phyloP scores from a whole-genome alignment of 1,140 invertebrate species.

The Drosophila kepulauana region DNA sequence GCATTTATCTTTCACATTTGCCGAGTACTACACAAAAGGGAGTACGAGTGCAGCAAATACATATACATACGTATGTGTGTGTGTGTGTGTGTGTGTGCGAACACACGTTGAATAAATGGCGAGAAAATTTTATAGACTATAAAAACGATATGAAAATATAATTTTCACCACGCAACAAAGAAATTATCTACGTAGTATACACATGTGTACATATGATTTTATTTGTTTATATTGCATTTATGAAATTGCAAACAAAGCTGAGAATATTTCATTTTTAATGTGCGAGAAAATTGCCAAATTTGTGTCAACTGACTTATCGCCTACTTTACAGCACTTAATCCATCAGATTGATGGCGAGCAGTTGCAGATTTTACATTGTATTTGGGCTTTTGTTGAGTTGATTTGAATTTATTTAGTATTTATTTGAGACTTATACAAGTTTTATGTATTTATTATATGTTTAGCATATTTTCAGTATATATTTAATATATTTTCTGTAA shows the following conservation, averaged over 20 bases:
- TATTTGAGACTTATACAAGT: too few species aligned
- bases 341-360: constrained; percentile 29
- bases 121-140: constrained; percentile 74
- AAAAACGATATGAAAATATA: constrained; percentile 66
- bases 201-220: constrained; percentile 35
- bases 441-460: too few species aligned
- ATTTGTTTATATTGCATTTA: constrained; percentile 37
- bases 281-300: constrained; percentile 51
- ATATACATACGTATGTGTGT: constrained; percentile 23
- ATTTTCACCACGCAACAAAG: constrained; percentile 67
- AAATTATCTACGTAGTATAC: constrained; percentile 48
- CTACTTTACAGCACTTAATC: constrained; percentile 10
- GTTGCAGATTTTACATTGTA: constrained; percentile 12
- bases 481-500: too few species aligned
- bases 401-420: too few species aligned
- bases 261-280: constrained; percentile 57
- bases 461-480: too few species aligned
- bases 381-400: not conserved
- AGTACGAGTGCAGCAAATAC: constrained; percentile 24
- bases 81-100: constrained; percentile 3
- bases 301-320: constrained; percentile 24
- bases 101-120: constrained; percentile 68
- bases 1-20: constrained; percentile 77
- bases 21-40: constrained; percentile 3
- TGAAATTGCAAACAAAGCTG: constrained; percentile 34